A percentile compares a stretch with the other conserved stretches of the same genome.
phyloP scores from a whole-genome alignment of 2,113 vertebrate species.

The Rhegmatorhina hoffmannsi region DNA sequence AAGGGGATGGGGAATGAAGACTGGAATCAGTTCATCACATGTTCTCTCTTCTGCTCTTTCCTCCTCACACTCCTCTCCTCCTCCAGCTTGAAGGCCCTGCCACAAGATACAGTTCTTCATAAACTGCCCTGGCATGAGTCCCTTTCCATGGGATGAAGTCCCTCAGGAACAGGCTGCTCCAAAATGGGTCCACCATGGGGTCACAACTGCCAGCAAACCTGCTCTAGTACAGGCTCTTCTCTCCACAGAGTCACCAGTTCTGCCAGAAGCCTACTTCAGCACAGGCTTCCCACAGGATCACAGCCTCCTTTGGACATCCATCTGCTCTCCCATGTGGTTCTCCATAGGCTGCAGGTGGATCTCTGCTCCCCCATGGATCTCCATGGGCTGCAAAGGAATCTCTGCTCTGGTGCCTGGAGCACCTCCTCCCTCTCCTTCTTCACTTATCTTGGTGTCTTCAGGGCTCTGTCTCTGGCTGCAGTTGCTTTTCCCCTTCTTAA shows the following conservation, averaged over 20 bases:
- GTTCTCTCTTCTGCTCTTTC: background rate
- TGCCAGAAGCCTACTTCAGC: background rate
- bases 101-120: accelerated
- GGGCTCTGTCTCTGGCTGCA: background rate
- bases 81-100: background rate
- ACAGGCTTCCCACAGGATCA: background rate
- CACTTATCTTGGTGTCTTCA: background rate
- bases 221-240: background rate
- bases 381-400: background rate
- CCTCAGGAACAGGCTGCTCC: background rate
- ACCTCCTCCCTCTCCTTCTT: background rate
- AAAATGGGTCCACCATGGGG: accelerated
- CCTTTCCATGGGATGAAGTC: accelerated
- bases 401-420: background rate
- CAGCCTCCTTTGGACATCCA: background rate
- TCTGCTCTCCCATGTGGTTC: background rate
- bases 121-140: background rate
- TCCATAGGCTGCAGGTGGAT: background rate
- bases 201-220: background rate
- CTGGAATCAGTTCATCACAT: accelerated
- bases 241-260: background rate
- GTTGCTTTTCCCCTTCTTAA: accelerated
- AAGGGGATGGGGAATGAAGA: background rate
- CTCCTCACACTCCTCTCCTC: background rate
- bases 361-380: background rate